phyloP scores from a whole-genome alignment of 2,797 vertebrate genomes.

The Spinus pinus region DNA sequence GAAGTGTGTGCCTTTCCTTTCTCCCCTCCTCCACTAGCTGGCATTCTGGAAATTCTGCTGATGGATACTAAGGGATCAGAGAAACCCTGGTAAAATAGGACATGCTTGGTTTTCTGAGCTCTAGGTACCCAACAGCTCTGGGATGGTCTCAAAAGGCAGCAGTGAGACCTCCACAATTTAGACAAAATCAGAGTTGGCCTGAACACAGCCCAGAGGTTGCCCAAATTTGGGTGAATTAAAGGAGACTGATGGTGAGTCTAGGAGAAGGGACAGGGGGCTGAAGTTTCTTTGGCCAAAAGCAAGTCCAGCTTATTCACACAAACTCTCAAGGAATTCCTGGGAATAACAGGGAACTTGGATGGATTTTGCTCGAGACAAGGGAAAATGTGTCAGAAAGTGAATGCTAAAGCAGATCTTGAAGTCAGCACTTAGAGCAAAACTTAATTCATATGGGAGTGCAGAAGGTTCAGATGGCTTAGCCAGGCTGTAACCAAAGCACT shows the following conservation, averaged over 20 bases:
- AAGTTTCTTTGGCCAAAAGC: neutral
- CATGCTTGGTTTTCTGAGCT: neutral
- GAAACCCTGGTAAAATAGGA: neutral
- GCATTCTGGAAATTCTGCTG: constrained; percentile 37
- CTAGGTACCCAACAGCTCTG: neutral
- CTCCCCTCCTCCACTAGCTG: neutral
- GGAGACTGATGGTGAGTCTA: neutral
- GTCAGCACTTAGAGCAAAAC: neutral
- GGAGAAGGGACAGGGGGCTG: neutral
- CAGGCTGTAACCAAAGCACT: neutral
- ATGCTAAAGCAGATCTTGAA: neutral
- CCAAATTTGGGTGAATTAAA: neutral
- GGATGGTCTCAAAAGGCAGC: neutral
- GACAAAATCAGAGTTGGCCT: neutral
- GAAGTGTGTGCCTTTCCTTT: neutral
- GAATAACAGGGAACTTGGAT: neutral
- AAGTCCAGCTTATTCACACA: neutral
- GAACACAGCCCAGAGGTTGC: neutral
- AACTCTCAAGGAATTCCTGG: neutral
- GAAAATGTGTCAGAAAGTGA: neutral
- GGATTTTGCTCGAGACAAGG: neutral
- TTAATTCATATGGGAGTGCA: neutral
- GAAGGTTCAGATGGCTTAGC: neutral
- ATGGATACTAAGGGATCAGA: neutral
- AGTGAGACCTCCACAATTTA: neutral